A percentile compares a stretch with the other conserved stretches of the same genome.
phyloP scores from a whole-genome alignment of 1,140 invertebrate genomes.

The Uloborus diversus region DNA sequence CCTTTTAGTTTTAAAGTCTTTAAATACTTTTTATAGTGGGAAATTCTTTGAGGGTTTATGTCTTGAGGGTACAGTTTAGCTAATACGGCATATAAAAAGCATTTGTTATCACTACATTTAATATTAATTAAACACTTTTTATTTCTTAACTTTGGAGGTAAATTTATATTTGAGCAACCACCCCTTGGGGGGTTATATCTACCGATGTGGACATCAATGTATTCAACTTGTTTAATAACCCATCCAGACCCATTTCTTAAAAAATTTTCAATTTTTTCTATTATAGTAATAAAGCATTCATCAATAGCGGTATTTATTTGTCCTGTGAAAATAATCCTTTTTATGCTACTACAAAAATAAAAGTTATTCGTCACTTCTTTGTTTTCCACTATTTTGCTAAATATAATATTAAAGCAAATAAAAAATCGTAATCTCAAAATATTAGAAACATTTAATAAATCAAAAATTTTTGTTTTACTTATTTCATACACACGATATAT shows the following conservation, averaged over 20 bases:
- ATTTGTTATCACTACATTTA: slow-evolving; percentile 2
- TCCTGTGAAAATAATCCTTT: slow-evolving; percentile 2
- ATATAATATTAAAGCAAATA: too few relatives aligned
- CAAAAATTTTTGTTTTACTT: too few relatives aligned
- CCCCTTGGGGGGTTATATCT: neutral
- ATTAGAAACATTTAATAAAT: too few relatives aligned
- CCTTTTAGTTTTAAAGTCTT: neutral
- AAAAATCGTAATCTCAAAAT: too few relatives aligned
- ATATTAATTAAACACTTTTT: slow-evolving; percentile 14
- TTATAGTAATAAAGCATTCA: neutral
- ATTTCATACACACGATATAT: too few relatives aligned
- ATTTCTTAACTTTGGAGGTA: neutral
- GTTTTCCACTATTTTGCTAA: too few relatives aligned
- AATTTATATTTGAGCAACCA: neutral
- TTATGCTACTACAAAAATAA: too few relatives aligned
- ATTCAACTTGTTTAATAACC: neutral
- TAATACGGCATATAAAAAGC: slow-evolving; percentile 14
- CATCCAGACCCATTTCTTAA: slow-evolving; percentile 16
- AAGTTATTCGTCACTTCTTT: too few relatives aligned
- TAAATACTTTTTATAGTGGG: neutral
- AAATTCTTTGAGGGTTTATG: neutral
- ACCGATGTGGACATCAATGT: slow-evolving; percentile 13
- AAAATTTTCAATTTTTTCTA: slow-evolving; percentile 6
- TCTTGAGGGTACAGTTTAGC: slow-evolving; percentile 9
- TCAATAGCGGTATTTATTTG: slow-evolving; percentile 5